Percentiles rank a stretch among this genome's conserved stretches.
phyloP scores from a whole-genome alignment of 2,113 vertebrate species.

The Progne subis region DNA sequence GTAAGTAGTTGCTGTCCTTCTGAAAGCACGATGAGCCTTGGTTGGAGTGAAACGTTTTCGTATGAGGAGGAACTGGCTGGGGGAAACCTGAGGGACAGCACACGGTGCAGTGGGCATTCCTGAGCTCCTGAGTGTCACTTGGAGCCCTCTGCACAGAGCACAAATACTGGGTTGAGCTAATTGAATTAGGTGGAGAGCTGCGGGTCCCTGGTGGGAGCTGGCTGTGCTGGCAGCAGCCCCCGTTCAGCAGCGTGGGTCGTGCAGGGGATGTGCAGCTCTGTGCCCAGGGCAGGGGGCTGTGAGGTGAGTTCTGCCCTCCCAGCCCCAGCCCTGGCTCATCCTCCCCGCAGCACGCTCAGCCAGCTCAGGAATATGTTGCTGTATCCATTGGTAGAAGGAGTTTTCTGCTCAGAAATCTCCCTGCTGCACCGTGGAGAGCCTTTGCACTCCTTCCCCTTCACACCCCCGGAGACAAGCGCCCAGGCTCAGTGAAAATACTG shows the following conservation, averaged over 20 bases:
- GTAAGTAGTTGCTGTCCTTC: neutral
- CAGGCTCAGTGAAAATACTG: neutral
- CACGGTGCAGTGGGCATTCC: fast-evolving
- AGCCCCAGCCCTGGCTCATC: neutral
- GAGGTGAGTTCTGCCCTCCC: neutral
- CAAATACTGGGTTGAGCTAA: neutral
- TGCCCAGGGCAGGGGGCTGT: fast-evolving
- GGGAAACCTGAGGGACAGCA: neutral
- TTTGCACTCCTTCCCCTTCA: neutral
- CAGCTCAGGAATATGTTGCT: neutral
- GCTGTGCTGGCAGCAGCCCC: neutral
- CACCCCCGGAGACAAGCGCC: neutral
- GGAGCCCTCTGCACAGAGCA: neutral
- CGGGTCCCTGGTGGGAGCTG: neutral
- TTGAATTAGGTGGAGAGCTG: neutral
- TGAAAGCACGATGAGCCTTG: neutral
- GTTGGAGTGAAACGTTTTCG: neutral
- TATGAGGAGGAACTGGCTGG: neutral
- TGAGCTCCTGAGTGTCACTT: neutral
- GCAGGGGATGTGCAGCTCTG: neutral
- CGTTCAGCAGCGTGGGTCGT: neutral
- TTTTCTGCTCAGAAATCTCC: neutral
- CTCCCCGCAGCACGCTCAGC: neutral
- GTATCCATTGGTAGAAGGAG: neutral
- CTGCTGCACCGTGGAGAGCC: neutral